Evolutionary conservation across 1,140 invertebrate genomes (phyloP).

Genomic region (Aporrectodea caliginosa): DNA sequence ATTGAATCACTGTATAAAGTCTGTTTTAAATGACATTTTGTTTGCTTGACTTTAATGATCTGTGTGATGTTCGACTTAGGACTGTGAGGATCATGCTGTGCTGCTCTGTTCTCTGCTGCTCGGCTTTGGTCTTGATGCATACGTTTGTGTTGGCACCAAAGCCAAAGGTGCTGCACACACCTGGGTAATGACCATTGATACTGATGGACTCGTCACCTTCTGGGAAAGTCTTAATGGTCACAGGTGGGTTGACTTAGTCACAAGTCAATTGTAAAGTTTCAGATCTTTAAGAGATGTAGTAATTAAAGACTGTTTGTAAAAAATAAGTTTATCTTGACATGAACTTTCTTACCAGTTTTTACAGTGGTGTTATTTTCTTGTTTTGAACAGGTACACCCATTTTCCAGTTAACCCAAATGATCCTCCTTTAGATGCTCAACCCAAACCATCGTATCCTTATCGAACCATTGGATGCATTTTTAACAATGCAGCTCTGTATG

Average conservation of each 20-base stretch:
- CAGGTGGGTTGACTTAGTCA: constrained; percentile 46
- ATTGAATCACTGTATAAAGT: too few species aligned
- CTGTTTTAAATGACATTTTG: too few species aligned
- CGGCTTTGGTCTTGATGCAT: constrained; percentile 58
- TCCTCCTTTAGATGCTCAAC: constrained; percentile 45
- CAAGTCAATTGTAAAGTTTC: too few species aligned
- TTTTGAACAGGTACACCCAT: constrained; percentile 51
- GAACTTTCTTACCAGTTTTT: background rate
- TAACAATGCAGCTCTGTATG: constrained; percentile 55
- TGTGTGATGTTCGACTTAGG: constrained; percentile 40
- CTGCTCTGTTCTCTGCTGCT: constrained; percentile 56
- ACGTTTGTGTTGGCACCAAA: constrained; percentile 55
- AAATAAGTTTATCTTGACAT: too few species aligned
- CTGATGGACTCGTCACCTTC: constrained; percentile 51
- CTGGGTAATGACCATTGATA: constrained; percentile 51
- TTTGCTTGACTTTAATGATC: too few species aligned
- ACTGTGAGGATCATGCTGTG: constrained; percentile 55
- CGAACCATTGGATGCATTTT: constrained; percentile 57
- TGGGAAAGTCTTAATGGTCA: constrained; percentile 56
- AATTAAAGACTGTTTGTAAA: too few species aligned
- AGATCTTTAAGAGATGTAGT: too few species aligned
- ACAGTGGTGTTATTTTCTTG: background rate
- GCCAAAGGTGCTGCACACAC: constrained; percentile 45
- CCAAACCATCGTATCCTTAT: constrained; percentile 50
- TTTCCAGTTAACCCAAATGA: constrained; percentile 49